Conservation (phyloP, 2,113 vertebrate species). For the Colistium nudipinnis region DNA sequence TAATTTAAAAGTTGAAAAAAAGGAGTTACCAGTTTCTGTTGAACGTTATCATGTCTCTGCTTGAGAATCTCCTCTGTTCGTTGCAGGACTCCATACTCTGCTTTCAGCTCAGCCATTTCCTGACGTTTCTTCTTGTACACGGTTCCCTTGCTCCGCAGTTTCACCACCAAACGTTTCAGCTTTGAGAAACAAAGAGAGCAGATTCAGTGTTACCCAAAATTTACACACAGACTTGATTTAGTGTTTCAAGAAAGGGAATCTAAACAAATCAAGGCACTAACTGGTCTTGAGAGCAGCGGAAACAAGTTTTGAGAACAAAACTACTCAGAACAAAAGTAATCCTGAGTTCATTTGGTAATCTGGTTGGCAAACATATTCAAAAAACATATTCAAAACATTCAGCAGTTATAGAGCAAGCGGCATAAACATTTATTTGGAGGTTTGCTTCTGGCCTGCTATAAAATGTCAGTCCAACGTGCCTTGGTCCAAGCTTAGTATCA, state of each 20-base stretch:
- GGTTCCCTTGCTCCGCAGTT: slow-evolving; percentile 90
- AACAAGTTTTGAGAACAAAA: background rate
- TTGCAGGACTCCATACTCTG: slow-evolving; percentile 92
- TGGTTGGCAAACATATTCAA: background rate
- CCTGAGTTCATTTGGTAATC: background rate
- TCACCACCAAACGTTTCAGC: slow-evolving; percentile 92
- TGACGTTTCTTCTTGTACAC: slow-evolving; percentile 90
- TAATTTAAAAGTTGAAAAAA: background rate
- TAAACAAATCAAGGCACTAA: background rate
- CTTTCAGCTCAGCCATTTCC: slow-evolving; percentile 88
- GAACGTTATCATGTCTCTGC: slow-evolving; percentile 85
- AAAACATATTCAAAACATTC: background rate
- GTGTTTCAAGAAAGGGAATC: background rate
- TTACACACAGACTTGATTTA: background rate
- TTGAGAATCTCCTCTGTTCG: slow-evolving; percentile 92
- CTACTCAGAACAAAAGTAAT: background rate
- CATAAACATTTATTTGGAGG: background rate
- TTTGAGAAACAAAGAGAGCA: slow-evolving; percentile 63
- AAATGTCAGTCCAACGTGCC: background rate
- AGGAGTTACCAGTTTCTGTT: slow-evolving; percentile 89
- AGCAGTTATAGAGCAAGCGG: background rate
- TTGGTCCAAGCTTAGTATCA: background rate
- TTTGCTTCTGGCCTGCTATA: background rate
- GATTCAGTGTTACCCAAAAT: background rate
- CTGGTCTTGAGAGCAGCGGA: background rate